phyloP scores from a whole-genome alignment of 2,113 vertebrate genomes.

The Oreochromis niloticus region DNA sequence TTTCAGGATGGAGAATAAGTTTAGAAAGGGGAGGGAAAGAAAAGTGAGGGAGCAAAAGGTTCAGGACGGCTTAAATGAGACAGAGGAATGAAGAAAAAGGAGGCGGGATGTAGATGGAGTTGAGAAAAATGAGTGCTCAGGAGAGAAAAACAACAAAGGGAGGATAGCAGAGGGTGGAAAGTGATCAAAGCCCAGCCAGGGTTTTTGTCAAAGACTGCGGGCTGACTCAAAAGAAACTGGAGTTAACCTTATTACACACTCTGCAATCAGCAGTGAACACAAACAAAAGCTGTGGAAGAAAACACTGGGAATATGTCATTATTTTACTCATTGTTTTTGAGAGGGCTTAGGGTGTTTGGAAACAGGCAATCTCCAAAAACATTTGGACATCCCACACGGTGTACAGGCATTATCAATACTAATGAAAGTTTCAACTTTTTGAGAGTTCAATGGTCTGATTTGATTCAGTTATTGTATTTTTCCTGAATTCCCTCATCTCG shows the following conservation, averaged over 20 bases:
- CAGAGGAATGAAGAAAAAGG: neutral
- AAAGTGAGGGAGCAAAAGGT: neutral
- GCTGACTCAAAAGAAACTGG: neutral
- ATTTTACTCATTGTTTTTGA: neutral
- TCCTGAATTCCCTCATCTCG: neutral
- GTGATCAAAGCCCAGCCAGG: slow-evolving; percentile 32
- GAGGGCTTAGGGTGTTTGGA: neutral
- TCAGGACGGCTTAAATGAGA: neutral
- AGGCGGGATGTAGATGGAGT: neutral
- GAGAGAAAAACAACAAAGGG: neutral
- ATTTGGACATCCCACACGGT: neutral
- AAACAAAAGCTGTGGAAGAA: neutral
- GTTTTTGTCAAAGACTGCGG: neutral
- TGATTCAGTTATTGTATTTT: neutral
- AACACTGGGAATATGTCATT: neutral
- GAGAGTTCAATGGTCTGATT: neutral
- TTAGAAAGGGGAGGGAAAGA: neutral
- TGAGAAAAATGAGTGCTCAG: neutral
- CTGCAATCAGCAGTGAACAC: neutral
- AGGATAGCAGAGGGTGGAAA: neutral
- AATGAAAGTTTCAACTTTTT: neutral
- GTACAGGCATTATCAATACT: neutral
- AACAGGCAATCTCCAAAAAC: neutral
- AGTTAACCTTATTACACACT: neutral
- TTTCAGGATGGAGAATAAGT: neutral